Evolutionary conservation across 92 coral and sea anemone species (phyloP).

Genomic region (Zoanthus solanderi): DNA sequence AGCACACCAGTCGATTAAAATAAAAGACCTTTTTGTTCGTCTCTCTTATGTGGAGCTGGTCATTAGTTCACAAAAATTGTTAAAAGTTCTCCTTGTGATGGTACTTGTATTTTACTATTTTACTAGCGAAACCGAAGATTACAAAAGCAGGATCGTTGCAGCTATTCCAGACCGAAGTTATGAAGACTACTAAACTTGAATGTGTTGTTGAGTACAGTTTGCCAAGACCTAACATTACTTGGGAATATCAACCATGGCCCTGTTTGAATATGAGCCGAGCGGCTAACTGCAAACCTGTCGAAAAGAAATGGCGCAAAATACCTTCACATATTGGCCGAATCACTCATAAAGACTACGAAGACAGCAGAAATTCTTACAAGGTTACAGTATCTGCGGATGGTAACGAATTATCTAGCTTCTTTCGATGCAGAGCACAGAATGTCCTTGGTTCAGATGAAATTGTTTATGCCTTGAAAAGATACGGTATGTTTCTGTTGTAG

Average conservation of each 20-base stretch:
- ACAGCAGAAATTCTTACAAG: background rate
- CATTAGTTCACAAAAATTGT: no score
- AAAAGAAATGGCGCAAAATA: slow-evolving; percentile 40
- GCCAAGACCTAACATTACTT: slow-evolving; percentile 69
- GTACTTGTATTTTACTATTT: background rate
- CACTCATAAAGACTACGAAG: background rate
- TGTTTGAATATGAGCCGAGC: slow-evolving; percentile 29
- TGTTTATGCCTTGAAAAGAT: slow-evolving; percentile 60
- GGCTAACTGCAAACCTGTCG: slow-evolving; percentile 38
- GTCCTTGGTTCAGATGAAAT: slow-evolving; percentile 59
- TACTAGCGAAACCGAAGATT: slow-evolving; percentile 11
- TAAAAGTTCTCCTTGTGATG: no score
- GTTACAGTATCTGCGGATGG: slow-evolving; percentile 43
- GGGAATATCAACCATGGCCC: slow-evolving; percentile 67
- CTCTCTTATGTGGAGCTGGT: no score
- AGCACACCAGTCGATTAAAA: no score
- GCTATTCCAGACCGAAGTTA: background rate
- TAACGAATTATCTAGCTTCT: slow-evolving; percentile 52
- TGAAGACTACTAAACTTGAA: background rate
- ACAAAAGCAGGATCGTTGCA: background rate
- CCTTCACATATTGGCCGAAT: background rate
- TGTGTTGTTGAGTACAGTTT: slow-evolving; percentile 60
- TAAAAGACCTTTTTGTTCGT: no score
- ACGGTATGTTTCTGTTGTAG: slow-evolving; percentile 45
- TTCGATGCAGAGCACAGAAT: slow-evolving; percentile 73